These are phyloP conservation scores for Molorchus minor DNA, from an alignment of 2,888 invertebrate genomes.

Conservation along the genomic window DNA sequence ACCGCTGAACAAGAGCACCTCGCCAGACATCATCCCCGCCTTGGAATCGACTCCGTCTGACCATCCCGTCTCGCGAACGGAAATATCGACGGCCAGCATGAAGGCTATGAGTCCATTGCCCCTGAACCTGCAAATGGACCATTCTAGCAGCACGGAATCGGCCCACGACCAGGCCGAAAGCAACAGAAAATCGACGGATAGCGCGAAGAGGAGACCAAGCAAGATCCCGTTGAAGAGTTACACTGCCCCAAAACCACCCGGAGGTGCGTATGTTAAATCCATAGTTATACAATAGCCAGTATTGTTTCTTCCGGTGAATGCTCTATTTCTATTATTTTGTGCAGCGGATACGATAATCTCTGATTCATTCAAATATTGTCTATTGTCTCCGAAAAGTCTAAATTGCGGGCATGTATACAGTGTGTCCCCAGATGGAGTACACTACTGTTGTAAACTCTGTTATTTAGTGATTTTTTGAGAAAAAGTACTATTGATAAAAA, in stretches of 20 bases:
- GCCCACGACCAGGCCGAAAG: slow-evolving; percentile 67
- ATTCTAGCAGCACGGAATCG: slow-evolving; percentile 73
- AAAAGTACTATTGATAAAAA: too few species aligned
- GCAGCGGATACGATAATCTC: too few species aligned
- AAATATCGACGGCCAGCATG: slow-evolving; percentile 67
- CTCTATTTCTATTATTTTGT: too few species aligned
- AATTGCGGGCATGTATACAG: too few species aligned
- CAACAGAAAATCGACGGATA: slow-evolving; percentile 47
- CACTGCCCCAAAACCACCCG: slow-evolving; percentile 71
- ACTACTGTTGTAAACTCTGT: too few species aligned
- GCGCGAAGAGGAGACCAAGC: slow-evolving; percentile 67
- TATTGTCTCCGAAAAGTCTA: too few species aligned
- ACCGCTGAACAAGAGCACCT: slow-evolving; percentile 43
- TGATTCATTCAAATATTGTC: too few species aligned
- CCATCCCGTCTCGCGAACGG: slow-evolving; percentile 54
- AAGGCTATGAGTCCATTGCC: slow-evolving; percentile 68
- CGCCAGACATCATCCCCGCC: slow-evolving; percentile 62
- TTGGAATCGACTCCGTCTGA: slow-evolving; percentile 60
- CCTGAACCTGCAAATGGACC: slow-evolving; percentile 65
- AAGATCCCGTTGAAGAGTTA: slow-evolving; percentile 75
- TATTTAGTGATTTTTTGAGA: too few species aligned
- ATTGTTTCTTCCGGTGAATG: too few species aligned
- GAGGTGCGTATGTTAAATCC: slow-evolving; percentile 40
- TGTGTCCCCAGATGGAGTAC: too few species aligned
- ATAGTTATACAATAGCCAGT: too few species aligned